Conservation (phyloP, 1,140 invertebrate species). For the Orchestia grillus region DNA sequence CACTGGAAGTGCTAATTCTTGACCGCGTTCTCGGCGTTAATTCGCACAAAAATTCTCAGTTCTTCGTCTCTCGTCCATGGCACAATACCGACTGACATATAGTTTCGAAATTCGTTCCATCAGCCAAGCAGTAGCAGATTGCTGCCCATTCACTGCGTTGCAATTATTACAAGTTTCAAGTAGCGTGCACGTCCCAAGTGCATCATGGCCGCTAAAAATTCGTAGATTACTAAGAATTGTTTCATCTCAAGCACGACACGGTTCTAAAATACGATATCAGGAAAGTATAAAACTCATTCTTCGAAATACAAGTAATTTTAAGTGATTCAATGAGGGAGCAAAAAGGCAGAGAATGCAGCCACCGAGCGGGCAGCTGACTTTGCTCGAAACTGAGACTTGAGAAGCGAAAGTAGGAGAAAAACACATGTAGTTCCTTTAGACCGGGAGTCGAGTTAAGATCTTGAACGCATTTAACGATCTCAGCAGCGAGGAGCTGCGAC, state of each 20-base stretch:
- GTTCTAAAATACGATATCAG: too few relatives aligned
- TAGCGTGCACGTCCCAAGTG: not conserved
- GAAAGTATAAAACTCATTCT: not conserved
- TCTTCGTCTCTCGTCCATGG: not conserved
- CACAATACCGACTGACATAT: not conserved
- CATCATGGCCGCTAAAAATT: too few relatives aligned
- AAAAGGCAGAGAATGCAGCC: not conserved
- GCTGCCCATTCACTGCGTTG: not conserved
- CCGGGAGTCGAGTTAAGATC: not conserved
- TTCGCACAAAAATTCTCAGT: not conserved
- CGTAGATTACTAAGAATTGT: too few relatives aligned
- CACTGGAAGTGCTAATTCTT: not conserved
- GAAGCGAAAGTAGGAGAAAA: not conserved
- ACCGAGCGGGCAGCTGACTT: not conserved
- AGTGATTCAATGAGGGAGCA: not conserved
- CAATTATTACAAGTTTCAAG: not conserved
- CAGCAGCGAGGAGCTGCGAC: not conserved
- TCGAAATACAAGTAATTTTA: not conserved
- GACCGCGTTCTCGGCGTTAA: not conserved
- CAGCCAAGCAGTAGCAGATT: not conserved
- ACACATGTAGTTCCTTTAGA: not conserved
- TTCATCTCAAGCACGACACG: too few relatives aligned
- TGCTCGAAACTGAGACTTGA: not conserved
- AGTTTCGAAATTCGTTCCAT: not conserved
- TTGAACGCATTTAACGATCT: slow-evolving; percentile 2